Evolutionary conservation across 2,888 invertebrate genomes (phyloP).

Genomic region (Drosophila sordidula): DNA sequence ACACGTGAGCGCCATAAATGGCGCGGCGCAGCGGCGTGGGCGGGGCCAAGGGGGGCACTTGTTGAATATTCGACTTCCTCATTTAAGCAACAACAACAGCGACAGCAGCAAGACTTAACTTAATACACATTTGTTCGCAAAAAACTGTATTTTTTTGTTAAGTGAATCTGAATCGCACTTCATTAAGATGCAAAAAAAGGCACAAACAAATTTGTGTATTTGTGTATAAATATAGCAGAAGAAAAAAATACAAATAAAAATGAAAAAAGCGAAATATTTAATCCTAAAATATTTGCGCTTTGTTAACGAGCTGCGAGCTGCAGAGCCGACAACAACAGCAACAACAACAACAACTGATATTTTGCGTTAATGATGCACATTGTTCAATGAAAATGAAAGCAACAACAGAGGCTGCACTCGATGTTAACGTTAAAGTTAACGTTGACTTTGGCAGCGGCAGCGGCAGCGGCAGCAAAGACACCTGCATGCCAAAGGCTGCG

Average conservation of each 20-base stretch:
- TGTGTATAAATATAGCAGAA: constrained; percentile 66
- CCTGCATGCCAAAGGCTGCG: constrained; percentile 15
- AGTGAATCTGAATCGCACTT: constrained; percentile 77
- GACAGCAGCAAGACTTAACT: constrained; percentile 36
- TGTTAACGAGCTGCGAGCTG: constrained; percentile 63
- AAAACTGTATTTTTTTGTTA: constrained; percentile 24
- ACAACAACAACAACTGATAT: constrained; percentile 29
- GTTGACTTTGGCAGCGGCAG: constrained; percentile 4
- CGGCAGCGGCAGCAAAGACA: constrained; percentile 8
- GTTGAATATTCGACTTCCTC: constrained; percentile 72
- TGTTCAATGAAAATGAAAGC: constrained; percentile 80
- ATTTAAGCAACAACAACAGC: constrained; percentile 51
- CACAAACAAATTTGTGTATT: constrained; percentile 47
- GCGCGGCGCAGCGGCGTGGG: constrained; percentile 16
- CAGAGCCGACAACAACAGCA: constrained; percentile 37
- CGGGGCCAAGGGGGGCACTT: constrained; percentile 49
- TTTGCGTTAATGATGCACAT: constrained; percentile 78
- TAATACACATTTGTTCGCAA: constrained; percentile 37
- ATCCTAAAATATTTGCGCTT: constrained; percentile 79
- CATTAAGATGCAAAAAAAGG: constrained; percentile 64
- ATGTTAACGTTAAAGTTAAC: background rate
- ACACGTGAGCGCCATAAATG: constrained; percentile 73
- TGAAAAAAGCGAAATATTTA: constrained; percentile 45
- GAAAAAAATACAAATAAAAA: constrained; percentile 38
- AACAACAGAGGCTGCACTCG: constrained; percentile 26